Percentiles rank a stretch among this genome's conserved stretches.
phyloP scores from a whole-genome alignment of 2,113 vertebrate genomes.

The Leucosticte australis region DNA sequence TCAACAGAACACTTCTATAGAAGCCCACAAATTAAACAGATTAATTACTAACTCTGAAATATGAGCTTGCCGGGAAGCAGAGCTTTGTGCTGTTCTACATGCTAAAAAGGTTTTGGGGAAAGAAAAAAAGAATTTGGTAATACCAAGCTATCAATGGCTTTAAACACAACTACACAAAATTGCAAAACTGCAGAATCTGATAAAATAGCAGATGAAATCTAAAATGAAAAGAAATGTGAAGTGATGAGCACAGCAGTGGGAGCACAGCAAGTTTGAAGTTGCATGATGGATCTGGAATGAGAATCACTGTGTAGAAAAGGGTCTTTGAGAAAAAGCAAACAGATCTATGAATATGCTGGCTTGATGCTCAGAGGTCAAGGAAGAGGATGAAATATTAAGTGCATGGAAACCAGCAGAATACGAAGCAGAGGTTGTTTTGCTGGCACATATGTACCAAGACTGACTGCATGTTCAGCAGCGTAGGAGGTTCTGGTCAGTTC shows the following conservation, averaged over 20 bases:
- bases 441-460: not conserved
- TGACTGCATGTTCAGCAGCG: not conserved
- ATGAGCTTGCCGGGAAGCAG: not conserved
- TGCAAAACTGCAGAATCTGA: not conserved
- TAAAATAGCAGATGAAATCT: not conserved
- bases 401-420: not conserved
- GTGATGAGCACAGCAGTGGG: not conserved
- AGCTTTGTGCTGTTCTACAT: not conserved
- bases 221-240: not conserved
- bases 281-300: not conserved
- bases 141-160: not conserved
- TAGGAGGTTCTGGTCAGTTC: not conserved
- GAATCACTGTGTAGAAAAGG: not conserved
- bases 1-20: not conserved
- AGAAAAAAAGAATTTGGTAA: not conserved
- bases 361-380: not conserved
- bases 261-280: not conserved
- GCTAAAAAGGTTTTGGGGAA: not conserved
- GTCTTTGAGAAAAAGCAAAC: not conserved
- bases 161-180: not conserved
- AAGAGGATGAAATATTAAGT: not conserved
- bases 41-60: not conserved
- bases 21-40: not conserved
- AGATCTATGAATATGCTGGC: not conserved
- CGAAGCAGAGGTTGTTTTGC: not conserved